phyloP scores from a whole-genome alignment of 1,140 invertebrate genomes.

The Pogonus chalceus region DNA sequence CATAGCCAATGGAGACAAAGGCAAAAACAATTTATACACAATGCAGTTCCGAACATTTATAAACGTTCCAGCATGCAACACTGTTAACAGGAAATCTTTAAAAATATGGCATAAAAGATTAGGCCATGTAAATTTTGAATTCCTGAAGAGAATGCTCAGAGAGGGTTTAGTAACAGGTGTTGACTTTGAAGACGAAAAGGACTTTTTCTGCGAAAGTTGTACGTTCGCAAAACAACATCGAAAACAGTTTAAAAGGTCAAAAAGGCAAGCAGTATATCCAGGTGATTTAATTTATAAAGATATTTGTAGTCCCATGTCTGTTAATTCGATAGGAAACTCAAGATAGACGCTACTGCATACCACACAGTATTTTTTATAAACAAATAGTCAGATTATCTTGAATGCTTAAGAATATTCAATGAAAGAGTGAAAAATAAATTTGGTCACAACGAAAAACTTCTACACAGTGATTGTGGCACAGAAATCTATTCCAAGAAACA shows the following conservation, averaged over 20 bases:
- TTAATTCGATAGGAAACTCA: conserved; percentile 23
- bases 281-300: conserved; percentile 31
- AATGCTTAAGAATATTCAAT: conserved; percentile 25
- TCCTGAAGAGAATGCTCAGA: conserved; percentile 17
- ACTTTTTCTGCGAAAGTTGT: conserved; percentile 17
- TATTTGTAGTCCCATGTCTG: conserved; percentile 31
- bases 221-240: conserved; percentile 15
- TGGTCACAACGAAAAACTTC: conserved; percentile 24
- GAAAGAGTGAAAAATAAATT: conserved; percentile 23
- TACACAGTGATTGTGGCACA: conserved; percentile 22
- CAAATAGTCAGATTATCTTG: conserved; percentile 25
- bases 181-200: conserved; percentile 11
- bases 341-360: conserved; percentile 35
- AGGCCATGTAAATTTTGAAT: conserved; percentile 18
- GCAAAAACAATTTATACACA: no score
- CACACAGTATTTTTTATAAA: conserved; percentile 28
- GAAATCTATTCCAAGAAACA: conserved; percentile 23
- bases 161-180: conserved; percentile 17
- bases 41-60: no score
- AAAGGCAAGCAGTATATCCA: conserved; percentile 12
- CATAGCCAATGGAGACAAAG: no score
- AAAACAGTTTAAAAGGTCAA: conserved; percentile 13
- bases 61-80: no score
- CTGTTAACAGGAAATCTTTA: no score
- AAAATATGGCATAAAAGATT: conserved; percentile 21